Conservation (phyloP, 2,888 invertebrate genomes). For the Heteromyza rotundicornis region DNA sequence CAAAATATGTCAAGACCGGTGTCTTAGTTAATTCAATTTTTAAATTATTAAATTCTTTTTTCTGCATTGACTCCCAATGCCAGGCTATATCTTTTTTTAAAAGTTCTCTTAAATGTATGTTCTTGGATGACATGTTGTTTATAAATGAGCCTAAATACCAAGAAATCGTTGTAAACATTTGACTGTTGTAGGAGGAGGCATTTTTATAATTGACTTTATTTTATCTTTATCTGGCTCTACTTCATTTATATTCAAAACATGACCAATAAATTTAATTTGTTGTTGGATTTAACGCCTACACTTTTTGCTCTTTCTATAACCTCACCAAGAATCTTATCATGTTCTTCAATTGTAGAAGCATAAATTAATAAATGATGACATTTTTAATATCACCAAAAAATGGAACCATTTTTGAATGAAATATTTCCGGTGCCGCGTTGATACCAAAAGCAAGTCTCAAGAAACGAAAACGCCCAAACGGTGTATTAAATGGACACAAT, state of each 20-base stretch:
- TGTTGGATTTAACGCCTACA: constrained; percentile 5
- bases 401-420: constrained; percentile 27
- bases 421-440: constrained; percentile 19
- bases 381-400: constrained; percentile 32
- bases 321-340: constrained; percentile 3
- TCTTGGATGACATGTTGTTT: constrained; percentile 31
- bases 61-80: constrained; percentile 23
- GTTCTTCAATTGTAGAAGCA: constrained; percentile 9
- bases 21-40: constrained; percentile 16
- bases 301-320: constrained; percentile 3
- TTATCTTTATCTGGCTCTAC: constrained; percentile 5
- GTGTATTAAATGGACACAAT: neutral
- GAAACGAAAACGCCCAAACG: neutral
- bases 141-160: constrained; percentile 34
- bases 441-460: neutral
- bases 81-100: constrained; percentile 23
- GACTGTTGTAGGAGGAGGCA: neutral
- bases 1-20: constrained; percentile 25
- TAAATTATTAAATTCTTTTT: constrained; percentile 24
- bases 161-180: constrained; percentile 20
- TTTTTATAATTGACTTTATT: constrained; percentile 6
- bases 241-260: constrained; percentile 5
- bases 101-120: constrained; percentile 24
- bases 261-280: constrained; percentile 8
- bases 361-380: constrained; percentile 13